phyloP scores from a whole-genome alignment of 2,888 invertebrate species.

The Lithophane semibrunnea region DNA sequence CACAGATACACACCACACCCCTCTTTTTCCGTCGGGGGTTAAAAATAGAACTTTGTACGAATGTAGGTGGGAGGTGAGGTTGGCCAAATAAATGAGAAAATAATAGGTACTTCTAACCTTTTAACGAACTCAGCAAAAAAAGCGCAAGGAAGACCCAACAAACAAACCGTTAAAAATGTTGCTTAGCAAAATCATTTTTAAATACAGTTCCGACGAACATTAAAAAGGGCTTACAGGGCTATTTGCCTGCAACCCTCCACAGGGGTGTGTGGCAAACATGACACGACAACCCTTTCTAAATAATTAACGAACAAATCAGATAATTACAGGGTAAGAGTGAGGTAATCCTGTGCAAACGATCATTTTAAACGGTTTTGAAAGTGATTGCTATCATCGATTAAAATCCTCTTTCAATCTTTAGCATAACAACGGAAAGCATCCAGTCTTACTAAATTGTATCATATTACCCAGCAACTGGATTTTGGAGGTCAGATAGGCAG shows the following conservation, averaged over 20 bases:
- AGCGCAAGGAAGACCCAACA: conserved; percentile 33
- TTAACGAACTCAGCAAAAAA: conserved; percentile 28
- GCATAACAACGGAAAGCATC: too few species aligned
- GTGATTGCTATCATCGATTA: neutral
- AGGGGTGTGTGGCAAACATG: conserved; percentile 62
- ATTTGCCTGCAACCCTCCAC: conserved; percentile 52
- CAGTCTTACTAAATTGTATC: too few species aligned
- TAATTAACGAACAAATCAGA: conserved; percentile 67
- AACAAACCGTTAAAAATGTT: conserved; percentile 44
- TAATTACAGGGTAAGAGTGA: conserved; percentile 53
- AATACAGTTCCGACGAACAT: conserved; percentile 56
- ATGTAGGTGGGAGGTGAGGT: neutral
- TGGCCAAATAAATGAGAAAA: conserved; percentile 18
- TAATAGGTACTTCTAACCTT: conserved; percentile 15
- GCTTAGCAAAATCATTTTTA: conserved; percentile 61
- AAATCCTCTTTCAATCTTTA: neutral
- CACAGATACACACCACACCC: too few species aligned
- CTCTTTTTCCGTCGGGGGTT: too few species aligned
- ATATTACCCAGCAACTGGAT: too few species aligned
- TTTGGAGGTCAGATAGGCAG: too few species aligned
- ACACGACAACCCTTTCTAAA: conserved; percentile 63
- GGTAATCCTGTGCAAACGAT: conserved; percentile 49
- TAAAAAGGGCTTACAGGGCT: conserved; percentile 56
- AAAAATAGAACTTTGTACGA: neutral
- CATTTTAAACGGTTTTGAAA: conserved; percentile 35